A percentile compares a stretch with the other conserved stretches of the same genome.
phyloP scores from a whole-genome alignment of 2,113 vertebrate species.

The Paradoxurus hermaphroditus region DNA sequence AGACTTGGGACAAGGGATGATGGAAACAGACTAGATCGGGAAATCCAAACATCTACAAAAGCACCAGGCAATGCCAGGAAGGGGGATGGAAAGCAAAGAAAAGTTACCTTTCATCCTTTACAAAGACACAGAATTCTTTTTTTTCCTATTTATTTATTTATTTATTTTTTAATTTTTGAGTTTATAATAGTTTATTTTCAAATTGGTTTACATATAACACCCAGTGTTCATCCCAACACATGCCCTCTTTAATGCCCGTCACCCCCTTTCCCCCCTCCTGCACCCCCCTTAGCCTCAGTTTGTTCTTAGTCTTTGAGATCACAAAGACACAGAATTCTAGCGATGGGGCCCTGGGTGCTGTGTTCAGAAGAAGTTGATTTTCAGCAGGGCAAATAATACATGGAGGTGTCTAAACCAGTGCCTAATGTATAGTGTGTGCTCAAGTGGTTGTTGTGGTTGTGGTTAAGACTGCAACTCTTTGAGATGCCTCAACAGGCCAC shows the following conservation, averaged over 20 bases:
- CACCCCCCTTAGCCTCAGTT: too few species aligned
- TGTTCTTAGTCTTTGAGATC: too few species aligned
- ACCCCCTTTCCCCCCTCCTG: too few species aligned
- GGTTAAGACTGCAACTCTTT: not conserved
- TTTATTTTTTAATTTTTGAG: too few species aligned
- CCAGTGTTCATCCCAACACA: too few species aligned
- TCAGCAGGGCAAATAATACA: accelerated
- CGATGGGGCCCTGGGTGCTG: not conserved
- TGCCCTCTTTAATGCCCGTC: too few species aligned
- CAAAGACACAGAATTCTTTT: not conserved
- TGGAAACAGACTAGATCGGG: not conserved
- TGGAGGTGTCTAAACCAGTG: not conserved
- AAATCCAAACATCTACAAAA: not conserved
- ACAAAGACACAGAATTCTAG: not conserved
- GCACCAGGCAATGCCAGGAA: not conserved
- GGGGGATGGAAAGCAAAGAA: not conserved
- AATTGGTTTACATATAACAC: too few species aligned
- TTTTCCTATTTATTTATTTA: too few species aligned
- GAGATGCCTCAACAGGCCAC: not conserved
- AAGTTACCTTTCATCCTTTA: not conserved
- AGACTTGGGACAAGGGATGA: not conserved
- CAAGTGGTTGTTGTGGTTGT: not conserved
- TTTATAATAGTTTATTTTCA: too few species aligned
- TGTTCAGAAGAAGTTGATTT: not conserved
- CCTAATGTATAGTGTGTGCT: not conserved